These are phyloP conservation scores for Copidosoma aretas DNA, from an alignment of 2,888 invertebrate genomes.

Conservation along the genomic window DNA sequence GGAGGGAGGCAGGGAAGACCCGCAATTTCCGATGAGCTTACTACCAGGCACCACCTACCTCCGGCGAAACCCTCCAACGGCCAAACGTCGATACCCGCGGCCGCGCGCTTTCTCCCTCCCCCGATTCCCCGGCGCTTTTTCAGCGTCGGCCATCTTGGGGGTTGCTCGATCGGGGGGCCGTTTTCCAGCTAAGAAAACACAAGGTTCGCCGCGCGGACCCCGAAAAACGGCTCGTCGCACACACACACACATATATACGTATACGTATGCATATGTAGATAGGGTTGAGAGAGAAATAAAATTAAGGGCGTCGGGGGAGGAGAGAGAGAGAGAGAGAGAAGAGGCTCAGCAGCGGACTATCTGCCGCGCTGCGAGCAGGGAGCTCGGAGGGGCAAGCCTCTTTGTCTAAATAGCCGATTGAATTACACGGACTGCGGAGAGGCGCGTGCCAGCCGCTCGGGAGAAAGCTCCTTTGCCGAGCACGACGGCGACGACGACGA, in stretches of 20 bases:
- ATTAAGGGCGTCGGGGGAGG: conserved; percentile 43
- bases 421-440: conserved; percentile 51
- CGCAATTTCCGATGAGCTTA: conserved; percentile 63
- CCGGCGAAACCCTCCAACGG: conserved; percentile 59
- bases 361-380: neutral
- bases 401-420: conserved; percentile 59
- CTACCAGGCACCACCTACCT: no score
- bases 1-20: conserved; percentile 60
- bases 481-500: neutral
- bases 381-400: conserved; percentile 36
- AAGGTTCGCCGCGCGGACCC: no score
- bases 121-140: neutral
- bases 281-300: neutral
- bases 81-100: conserved; percentile 60
- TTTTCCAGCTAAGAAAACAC: conserved; percentile 15
- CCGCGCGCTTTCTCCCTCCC: neutral
- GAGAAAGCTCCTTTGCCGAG: conserved; percentile 20
- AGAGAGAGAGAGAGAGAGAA: neutral
- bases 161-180: conserved; percentile 3
- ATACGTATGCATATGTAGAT: neutral
- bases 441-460: conserved; percentile 58
- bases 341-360: neutral
- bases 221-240: neutral
- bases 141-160: conserved; percentile 27
- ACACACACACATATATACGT: neutral